phyloP scores from a whole-genome alignment of 2,888 invertebrate species.

The Athalia circularis region DNA sequence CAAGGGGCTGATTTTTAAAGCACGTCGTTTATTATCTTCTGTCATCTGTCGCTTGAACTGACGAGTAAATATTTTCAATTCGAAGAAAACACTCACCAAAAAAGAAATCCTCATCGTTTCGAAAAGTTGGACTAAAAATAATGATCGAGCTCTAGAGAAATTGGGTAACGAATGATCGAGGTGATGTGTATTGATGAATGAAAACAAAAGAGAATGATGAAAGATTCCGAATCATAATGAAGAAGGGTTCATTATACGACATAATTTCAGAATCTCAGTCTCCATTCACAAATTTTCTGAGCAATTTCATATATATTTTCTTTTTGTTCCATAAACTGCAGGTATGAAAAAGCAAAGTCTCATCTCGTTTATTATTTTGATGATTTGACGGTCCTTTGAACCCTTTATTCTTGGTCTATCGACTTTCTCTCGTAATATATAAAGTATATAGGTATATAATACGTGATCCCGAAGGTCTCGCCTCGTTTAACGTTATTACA shows the following conservation, averaged over 20 bases:
- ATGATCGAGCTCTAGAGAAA: constrained; percentile 6
- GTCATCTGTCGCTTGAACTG: constrained; percentile 28
- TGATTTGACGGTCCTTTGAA: neutral
- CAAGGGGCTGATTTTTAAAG: constrained; percentile 19
- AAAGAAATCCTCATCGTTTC: neutral
- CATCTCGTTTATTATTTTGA: too few species aligned
- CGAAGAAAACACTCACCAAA: neutral
- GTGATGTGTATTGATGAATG: neutral
- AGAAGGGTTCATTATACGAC: too few species aligned
- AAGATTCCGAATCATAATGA: neutral
- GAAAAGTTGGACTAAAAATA: neutral
- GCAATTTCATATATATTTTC: too few species aligned
- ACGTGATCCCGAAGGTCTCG: neutral
- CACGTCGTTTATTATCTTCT: constrained; percentile 29
- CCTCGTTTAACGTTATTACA: constrained; percentile 34
- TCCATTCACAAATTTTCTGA: too few species aligned
- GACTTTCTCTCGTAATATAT: neutral
- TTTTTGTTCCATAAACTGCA: too few species aligned
- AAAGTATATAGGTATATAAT: too few species aligned
- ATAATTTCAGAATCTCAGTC: too few species aligned
- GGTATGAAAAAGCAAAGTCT: neutral
- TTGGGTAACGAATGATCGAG: constrained; percentile 32
- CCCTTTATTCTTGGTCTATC: neutral
- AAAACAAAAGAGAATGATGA: neutral
- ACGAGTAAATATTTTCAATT: constrained; percentile 33